phyloP scores from a whole-genome alignment of 2,113 vertebrate genomes.

The Odobenus rosmarus region DNA sequence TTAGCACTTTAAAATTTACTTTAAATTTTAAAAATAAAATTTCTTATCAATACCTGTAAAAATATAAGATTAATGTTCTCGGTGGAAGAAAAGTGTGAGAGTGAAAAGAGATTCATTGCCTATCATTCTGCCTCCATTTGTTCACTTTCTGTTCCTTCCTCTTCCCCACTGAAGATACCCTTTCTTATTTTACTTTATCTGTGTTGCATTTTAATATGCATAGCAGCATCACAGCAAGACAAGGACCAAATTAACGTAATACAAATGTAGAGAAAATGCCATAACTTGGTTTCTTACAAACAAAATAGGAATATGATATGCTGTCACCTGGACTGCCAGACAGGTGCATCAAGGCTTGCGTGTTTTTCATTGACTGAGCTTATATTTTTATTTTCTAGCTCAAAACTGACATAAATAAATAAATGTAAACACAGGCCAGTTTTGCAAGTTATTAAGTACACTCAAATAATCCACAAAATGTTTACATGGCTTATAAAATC shows the following conservation, averaged over 20 bases:
- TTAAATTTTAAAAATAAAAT: slow-evolving; percentile 3
- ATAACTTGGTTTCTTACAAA: not conserved
- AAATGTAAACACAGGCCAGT: not conserved
- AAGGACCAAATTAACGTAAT: slow-evolving; percentile 46
- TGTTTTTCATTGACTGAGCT: not conserved
- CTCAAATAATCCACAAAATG: not conserved
- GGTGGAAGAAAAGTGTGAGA: not conserved
- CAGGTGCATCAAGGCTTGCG: not conserved
- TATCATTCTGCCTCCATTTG: not conserved
- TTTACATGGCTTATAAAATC: not conserved
- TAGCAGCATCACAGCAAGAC: slow-evolving; percentile 20
- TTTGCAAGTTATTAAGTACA: not conserved
- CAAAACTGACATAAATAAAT: not conserved
- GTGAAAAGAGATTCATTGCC: not conserved
- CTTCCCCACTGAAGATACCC: not conserved
- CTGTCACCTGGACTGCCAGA: not conserved
- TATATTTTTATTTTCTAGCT: not conserved
- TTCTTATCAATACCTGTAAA: not conserved
- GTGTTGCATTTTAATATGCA: slow-evolving; percentile 45
- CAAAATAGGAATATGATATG: not conserved
- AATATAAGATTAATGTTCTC: not conserved
- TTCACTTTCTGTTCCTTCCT: not conserved
- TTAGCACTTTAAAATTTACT: not conserved
- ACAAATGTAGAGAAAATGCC: slow-evolving; percentile 48
- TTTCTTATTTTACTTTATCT: not conserved